Conservation (phyloP, 2,113 vertebrate genomes). For the Percina caprodes region DNA sequence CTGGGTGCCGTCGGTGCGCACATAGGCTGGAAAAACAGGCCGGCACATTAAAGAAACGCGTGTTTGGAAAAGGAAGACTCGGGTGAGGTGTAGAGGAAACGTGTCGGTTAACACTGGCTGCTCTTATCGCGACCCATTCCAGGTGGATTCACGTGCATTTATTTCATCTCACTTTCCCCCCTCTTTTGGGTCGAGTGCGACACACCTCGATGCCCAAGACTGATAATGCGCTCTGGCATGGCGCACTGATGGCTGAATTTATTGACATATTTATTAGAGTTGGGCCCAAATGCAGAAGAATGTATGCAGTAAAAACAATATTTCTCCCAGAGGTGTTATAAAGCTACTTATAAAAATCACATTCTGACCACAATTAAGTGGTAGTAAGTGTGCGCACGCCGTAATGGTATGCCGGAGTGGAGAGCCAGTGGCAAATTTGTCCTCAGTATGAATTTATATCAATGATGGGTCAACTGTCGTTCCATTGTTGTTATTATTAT, state of each 20-base stretch:
- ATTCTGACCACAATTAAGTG: constrained; percentile 52
- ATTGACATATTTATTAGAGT: constrained; percentile 74
- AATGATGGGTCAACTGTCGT: constrained; percentile 20
- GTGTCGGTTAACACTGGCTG: constrained; percentile 93
- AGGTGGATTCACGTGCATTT: constrained; percentile 85
- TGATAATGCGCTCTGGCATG: constrained; percentile 68
- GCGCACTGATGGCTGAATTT: constrained; percentile 67
- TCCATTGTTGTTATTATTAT: constrained; percentile 9
- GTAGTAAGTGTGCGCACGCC: constrained; percentile 25
- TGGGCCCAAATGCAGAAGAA: constrained; percentile 36
- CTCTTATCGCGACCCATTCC: constrained; percentile 93
- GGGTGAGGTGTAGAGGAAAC: constrained; percentile 94
- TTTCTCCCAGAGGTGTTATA: constrained; percentile 66
- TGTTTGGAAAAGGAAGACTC: constrained; percentile 97
- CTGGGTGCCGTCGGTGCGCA: constrained; percentile 88
- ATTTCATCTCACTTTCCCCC: constrained; percentile 81
- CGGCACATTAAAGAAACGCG: constrained; percentile 91
- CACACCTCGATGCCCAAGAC: constrained; percentile 83
- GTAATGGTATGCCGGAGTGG: constrained; percentile 36
- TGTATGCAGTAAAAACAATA: constrained; percentile 60
- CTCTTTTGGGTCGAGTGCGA: constrained; percentile 56
- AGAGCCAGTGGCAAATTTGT: constrained; percentile 47
- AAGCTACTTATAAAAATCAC: constrained; percentile 45
- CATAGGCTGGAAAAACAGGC: constrained; percentile 92
- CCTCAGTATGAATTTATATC: constrained; percentile 23